Evolutionary conservation across 2,113 vertebrate species (phyloP).

Genomic region (Globicephala melas): DNA sequence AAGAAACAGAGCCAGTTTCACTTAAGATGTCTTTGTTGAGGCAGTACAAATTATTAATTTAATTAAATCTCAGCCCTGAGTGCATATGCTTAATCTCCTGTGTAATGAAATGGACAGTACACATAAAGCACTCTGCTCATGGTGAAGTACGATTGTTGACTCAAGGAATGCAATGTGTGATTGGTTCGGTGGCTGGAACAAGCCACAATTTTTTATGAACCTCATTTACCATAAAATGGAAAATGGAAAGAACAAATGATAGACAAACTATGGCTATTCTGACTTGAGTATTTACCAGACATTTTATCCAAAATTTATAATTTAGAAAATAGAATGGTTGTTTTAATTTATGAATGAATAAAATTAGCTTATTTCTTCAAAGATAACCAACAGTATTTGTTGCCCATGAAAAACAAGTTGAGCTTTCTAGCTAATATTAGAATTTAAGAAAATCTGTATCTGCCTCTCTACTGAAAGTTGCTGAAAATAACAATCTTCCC

Average conservation of each 20-base stretch:
- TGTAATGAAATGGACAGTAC: background rate
- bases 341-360: background rate
- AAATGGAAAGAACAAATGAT: background rate
- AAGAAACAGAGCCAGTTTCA: background rate
- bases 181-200: background rate
- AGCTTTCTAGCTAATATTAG: background rate
- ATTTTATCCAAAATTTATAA: background rate
- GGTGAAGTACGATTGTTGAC: too few relatives aligned
- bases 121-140: background rate
- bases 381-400: background rate
- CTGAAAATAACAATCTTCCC: constrained; percentile 59
- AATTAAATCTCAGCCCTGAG: background rate
- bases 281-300: background rate
- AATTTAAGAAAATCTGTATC: background rate
- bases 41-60: background rate
- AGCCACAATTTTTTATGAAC: background rate
- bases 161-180: background rate
- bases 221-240: background rate
- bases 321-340: background rate
- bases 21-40: background rate
- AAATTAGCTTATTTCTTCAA: background rate
- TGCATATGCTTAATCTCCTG: background rate
- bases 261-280: background rate
- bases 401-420: background rate
- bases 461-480: background rate